Conservation (phyloP, 2,797 vertebrate species). For the Fistularia tabacaria region DNA sequence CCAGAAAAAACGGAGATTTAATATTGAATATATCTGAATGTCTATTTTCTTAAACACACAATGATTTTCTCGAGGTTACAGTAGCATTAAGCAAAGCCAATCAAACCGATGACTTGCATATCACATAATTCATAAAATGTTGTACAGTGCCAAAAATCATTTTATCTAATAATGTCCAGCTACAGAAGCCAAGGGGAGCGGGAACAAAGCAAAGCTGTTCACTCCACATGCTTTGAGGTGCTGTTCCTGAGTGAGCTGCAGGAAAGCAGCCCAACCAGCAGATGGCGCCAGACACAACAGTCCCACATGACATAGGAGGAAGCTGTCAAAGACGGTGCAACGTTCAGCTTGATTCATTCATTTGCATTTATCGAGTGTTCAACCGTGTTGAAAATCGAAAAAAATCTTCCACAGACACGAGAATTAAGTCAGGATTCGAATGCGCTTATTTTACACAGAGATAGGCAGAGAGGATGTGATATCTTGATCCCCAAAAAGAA, state of each 20-base stretch:
- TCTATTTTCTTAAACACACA: too few species aligned
- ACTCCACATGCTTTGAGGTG: conserved; percentile 68
- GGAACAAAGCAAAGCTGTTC: conserved; percentile 53
- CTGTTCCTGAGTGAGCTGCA: conserved; percentile 52
- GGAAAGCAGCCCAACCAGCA: conserved; percentile 57
- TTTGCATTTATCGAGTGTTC: conserved; percentile 16
- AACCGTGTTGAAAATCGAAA: conserved; percentile 1
- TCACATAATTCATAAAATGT: conserved; percentile 12
- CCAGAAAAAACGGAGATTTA: conserved; percentile 1
- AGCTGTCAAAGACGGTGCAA: conserved; percentile 45
- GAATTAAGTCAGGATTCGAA: background rate
- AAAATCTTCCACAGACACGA: conserved; percentile 3
- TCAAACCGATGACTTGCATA: conserved; percentile 46
- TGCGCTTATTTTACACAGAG: background rate
- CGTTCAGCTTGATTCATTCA: conserved; percentile 43
- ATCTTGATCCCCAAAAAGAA: too few species aligned
- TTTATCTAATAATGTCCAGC: conserved; percentile 10
- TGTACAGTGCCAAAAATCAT: background rate
- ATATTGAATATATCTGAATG: background rate
- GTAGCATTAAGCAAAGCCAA: conserved; percentile 53
- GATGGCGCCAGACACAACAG: conserved; percentile 67
- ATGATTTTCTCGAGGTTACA: conserved; percentile 1
- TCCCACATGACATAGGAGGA: conserved; percentile 60
- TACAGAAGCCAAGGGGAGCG: conserved; percentile 23
- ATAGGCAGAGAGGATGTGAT: too few species aligned